Percentiles rank a stretch among this genome's conserved stretches.
These are phyloP conservation scores for Erinaceus europaeus DNA, from an alignment of 2,113 vertebrate species.

Conservation along the genomic window DNA sequence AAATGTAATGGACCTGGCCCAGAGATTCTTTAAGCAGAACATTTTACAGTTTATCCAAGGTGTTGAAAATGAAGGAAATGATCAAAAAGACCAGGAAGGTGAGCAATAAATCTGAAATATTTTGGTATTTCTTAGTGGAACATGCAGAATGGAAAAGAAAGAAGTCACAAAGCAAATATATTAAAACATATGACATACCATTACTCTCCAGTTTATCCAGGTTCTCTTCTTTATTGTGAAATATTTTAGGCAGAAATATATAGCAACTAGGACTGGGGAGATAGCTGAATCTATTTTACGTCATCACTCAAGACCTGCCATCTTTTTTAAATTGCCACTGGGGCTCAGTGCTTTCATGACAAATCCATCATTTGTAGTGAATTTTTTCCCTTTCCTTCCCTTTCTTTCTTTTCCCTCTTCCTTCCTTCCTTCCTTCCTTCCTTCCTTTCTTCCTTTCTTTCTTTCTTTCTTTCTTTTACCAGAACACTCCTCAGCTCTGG, in stretches of 20 bases:
- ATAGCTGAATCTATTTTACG: no score
- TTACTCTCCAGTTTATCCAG: neutral
- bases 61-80: conserved; percentile 70
- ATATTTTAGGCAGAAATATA: conserved; percentile 30
- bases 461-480: neutral
- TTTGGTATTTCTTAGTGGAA: neutral
- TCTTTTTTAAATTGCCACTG: no score
- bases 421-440: neutral
- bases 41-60: conserved; percentile 81
- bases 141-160: neutral
- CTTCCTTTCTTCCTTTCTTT: neutral
- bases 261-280: neutral
- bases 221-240: conserved; percentile 25
- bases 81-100: conserved; percentile 78
- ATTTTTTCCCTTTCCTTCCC: neutral
- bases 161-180: neutral
- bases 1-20: conserved; percentile 83
- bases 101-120: conserved; percentile 60
- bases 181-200: conserved; percentile 29
- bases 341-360: no score
- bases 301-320: no score
- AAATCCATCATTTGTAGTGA: no score
- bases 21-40: conserved; percentile 83
- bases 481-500: no score
- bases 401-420: neutral